Conservation (phyloP, 2,797 vertebrate species). For the Sparidentex hasta region DNA sequence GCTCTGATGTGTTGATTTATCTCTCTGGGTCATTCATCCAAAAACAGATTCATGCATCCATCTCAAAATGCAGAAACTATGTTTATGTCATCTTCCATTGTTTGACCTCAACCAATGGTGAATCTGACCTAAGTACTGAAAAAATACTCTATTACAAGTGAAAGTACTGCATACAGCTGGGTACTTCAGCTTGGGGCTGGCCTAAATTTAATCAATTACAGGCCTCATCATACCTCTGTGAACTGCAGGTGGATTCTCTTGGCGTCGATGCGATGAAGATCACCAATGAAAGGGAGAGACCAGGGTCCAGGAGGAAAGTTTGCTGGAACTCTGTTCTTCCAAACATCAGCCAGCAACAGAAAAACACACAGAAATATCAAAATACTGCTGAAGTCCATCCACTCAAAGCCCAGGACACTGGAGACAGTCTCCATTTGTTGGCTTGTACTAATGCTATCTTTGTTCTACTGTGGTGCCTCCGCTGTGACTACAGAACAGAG, state of each 20-base stretch:
- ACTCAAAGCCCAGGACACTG: slow-evolving; percentile 45
- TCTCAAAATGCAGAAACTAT: background rate
- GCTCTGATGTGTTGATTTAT: background rate
- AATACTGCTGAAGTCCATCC: slow-evolving; percentile 63
- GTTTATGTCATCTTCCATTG: background rate
- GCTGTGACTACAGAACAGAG: background rate
- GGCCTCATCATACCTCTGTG: slow-evolving; percentile 38
- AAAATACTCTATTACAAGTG: too few species aligned
- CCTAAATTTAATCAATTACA: too few species aligned
- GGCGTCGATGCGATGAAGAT: slow-evolving; percentile 57
- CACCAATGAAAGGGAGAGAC: slow-evolving; percentile 81
- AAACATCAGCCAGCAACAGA: slow-evolving; percentile 74
- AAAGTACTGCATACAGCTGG: too few species aligned
- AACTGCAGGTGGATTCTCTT: slow-evolving; percentile 70
- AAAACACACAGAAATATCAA: slow-evolving; percentile 68
- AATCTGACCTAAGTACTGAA: too few species aligned
- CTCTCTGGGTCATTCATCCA: background rate
- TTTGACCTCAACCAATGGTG: too few species aligned
- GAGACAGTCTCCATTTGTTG: slow-evolving; percentile 40
- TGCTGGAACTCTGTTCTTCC: slow-evolving; percentile 72
- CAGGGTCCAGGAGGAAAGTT: slow-evolving; percentile 85
- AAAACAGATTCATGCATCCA: background rate
- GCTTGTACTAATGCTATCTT: fast-evolving
- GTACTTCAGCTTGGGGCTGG: too few species aligned
- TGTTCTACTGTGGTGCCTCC: too few species aligned